phyloP scores from a whole-genome alignment of 2,113 vertebrate species.

The Syngnathus typhle region DNA sequence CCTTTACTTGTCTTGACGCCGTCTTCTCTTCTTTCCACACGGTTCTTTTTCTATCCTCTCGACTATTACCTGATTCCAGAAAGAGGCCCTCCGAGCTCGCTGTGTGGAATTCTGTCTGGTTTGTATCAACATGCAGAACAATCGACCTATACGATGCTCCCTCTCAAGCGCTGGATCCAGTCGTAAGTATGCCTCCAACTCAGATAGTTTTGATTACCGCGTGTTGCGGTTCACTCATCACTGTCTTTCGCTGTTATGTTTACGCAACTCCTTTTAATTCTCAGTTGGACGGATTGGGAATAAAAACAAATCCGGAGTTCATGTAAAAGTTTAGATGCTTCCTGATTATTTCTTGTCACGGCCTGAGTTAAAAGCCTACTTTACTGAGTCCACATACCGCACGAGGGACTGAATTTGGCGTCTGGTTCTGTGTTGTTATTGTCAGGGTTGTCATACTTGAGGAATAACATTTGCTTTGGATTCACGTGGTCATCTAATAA shows the following conservation, averaged over 20 bases:
- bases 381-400: background rate
- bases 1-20: background rate
- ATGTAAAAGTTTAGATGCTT: background rate
- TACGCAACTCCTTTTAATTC: conserved; percentile 2
- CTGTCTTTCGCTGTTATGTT: background rate
- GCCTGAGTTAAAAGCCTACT: background rate
- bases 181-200: conserved; percentile 6
- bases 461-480: background rate
- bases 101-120: conserved; percentile 23
- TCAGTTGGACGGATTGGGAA: background rate
- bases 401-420: background rate
- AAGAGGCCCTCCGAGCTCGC: conserved; percentile 8
- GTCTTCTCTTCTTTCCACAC: background rate
- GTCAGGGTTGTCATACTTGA: background rate
- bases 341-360: conserved; percentile 1
- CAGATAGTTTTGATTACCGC: conserved; percentile 2
- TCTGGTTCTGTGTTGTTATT: background rate
- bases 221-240: conserved; percentile 3
- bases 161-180: background rate
- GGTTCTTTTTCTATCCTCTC: conserved; percentile 9
- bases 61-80: conserved; percentile 10
- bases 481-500: background rate
- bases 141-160: conserved; percentile 8
- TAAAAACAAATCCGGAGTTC: conserved; percentile 3
- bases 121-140: conserved; percentile 22